Evolutionary conservation across 2,888 invertebrate species (phyloP), one percentile per base, ranked within the genome.

Genomic region (Drosophila heteroneura): DNA sequence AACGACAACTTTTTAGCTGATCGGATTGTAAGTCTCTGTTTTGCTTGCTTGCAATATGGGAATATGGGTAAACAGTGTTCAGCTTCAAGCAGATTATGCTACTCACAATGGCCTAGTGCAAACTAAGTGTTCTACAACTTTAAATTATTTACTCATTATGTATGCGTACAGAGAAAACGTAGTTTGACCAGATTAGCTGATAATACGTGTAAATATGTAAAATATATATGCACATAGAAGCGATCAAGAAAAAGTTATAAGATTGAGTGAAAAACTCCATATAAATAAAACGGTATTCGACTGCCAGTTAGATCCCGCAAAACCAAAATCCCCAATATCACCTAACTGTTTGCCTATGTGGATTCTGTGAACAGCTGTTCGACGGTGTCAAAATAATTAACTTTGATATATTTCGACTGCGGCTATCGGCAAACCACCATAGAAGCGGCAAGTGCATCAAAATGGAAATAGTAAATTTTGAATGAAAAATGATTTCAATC

Each of bases 1-100:
- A 47, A 52, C 70, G 51, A 70, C 70, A 65, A 65, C 59, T 47
- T 76, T 76, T 62, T 44, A 39, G 62, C 59, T 49, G 61, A 80
- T 70, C 59, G 39, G 49, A 76, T 63, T 66, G 65, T 32, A 12
- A 54, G 28, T 61, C 30, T 53, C 30, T 74, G 41, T 37, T 67
- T 26, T 49, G 47, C 22, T 33, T 57, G 47, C 7, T 14, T 56
- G 56, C 49, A 49, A 37, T 30, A 0, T 33, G 39, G 30, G 61
- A n/a, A 44, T 30, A 0, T 39, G 57, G 30, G 74, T 30, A 44
- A 54, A 41, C 41, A 49, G 16, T n/a, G 32, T n/a, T 16, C 19
- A 16, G 60, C 52, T 16, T n/a, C 52, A n/a, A 52, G 28, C 58
- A 30, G 41, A 30, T 61, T 52, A 37, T 6, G 16, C 60, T 28